phyloP scores from a whole-genome alignment of 2,888 invertebrate genomes.

The Orchestes rusci region DNA sequence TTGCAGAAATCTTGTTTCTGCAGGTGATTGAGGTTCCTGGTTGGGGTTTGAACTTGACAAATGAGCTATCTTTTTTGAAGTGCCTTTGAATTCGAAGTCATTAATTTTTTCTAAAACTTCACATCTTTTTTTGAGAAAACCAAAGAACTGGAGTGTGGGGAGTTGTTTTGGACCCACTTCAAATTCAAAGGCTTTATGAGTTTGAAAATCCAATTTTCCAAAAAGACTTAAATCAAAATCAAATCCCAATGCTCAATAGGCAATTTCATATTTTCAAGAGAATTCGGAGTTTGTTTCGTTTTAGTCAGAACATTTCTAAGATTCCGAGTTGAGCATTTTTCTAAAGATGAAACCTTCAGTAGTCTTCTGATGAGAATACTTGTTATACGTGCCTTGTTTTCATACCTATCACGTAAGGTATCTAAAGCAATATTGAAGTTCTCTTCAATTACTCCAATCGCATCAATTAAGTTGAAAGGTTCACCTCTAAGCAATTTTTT shows the following conservation, averaged over 20 bases:
- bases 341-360: conserved; percentile 2
- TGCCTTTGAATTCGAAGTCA: too few relatives aligned
- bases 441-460: conserved; percentile 5
- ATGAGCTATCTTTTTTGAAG: conserved; percentile 4
- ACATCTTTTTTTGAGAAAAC: conserved; percentile 10
- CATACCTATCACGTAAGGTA: conserved; percentile 8
- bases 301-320: conserved; percentile 7
- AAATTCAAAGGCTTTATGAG: conserved; percentile 11
- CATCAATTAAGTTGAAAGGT: conserved; percentile 9
- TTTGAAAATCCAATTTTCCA: conserved; percentile 9
- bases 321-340: conserved; percentile 1
- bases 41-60: neutral
- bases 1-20: neutral
- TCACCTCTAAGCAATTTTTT: conserved; percentile 11
- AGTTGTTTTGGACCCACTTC: conserved; percentile 5
- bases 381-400: conserved; percentile 9
- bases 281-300: neutral
- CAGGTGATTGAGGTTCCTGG: neutral
- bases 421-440: conserved; percentile 13
- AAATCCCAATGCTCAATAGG: too few relatives aligned
- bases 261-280: too few relatives aligned
- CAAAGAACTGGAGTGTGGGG: conserved; percentile 10
- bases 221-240: conserved; percentile 1
- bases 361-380: conserved; percentile 4
- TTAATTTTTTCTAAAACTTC: conserved; percentile 5